These are phyloP conservation scores for Alethe castanea DNA, from an alignment of 2,113 vertebrate species.

Conservation along the genomic window DNA sequence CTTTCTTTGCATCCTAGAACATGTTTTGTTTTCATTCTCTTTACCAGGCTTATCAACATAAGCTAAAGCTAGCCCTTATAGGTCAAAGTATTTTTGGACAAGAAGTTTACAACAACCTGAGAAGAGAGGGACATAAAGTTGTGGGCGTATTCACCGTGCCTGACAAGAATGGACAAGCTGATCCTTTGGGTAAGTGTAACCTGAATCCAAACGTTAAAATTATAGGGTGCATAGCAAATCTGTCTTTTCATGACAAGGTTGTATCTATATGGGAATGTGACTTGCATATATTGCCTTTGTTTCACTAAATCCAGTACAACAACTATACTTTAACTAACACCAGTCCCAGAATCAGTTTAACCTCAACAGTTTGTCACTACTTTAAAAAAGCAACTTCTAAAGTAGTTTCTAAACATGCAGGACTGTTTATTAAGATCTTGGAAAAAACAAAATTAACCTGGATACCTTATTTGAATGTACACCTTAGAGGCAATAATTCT, in stretches of 20 bases:
- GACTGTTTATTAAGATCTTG: not conserved
- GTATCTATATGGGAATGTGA: not conserved
- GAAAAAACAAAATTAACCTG: not conserved
- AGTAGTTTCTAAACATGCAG: not conserved
- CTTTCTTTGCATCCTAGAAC: not conserved
- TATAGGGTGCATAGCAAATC: not conserved
- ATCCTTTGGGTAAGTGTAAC: constrained; percentile 89
- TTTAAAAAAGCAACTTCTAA: not conserved
- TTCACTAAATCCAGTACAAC: not conserved
- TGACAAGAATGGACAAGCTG: constrained; percentile 94
- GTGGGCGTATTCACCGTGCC: constrained; percentile 97
- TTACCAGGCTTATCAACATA: constrained; percentile 84
- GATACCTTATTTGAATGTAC: not conserved
- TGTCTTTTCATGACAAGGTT: not conserved
- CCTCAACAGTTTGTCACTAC: not conserved
- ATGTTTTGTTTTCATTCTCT: constrained; percentile 7
- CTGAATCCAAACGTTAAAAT: not conserved
- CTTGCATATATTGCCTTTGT: not conserved
- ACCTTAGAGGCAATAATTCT: not conserved
- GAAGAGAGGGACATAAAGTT: constrained; percentile 89
- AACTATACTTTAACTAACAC: not conserved
- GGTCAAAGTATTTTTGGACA: constrained; percentile 97
- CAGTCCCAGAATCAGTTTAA: not conserved
- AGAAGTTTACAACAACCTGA: constrained; percentile 91
- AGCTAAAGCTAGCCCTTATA: constrained; percentile 92